Evolutionary conservation across 2,888 invertebrate genomes (phyloP), one percentile per base, ranked within the genome.

Genomic region (Metellina segmentata): DNA sequence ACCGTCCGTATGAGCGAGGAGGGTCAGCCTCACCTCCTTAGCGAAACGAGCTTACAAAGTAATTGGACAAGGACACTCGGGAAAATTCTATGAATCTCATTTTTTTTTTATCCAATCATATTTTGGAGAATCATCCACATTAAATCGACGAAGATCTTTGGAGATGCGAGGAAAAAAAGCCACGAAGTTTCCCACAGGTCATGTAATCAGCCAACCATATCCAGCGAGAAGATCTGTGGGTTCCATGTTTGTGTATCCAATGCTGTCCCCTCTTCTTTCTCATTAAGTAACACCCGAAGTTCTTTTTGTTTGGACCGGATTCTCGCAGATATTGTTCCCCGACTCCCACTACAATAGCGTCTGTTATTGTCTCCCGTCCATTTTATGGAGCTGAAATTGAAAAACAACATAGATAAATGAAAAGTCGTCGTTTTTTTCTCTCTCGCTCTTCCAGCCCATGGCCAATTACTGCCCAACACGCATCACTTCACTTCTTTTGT

Each of bases 401-500:
- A 81, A 81, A 90, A 81, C 19, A 71, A 69, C 8, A 52, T 34
- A n/a, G 52, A 79, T n/a, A 71, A 79, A 77, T 20, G n/a, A 72
- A 90, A 79, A 49, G 71, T 7, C 52, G 34, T 51, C 0, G n/a
- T 71, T 85, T 90, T 85, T 85, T 90, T 81, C 52, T 51, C 19
- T 16, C 19, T 34, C 6, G 70, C 79, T 13, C 11, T 51, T 34
- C 51, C 75, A 13, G 71, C 19, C 82, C 71, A 51, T 74, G 77
- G 77, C 89, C 89, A 89, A 89, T 89, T 89, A 89, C 89, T 77
- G 34, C 51, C 6, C 78, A n/a, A 69, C 83, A 89, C 77, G 89
- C 89, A 82, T 89, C 89, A 89, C 82, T 89, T 82, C 81, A 81
- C 82, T 71, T 70, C 82, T 89, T 82, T 83, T 89, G 82, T 89